Conservation (phyloP, 2,113 vertebrate genomes). For the Grammomys surdaster region DNA sequence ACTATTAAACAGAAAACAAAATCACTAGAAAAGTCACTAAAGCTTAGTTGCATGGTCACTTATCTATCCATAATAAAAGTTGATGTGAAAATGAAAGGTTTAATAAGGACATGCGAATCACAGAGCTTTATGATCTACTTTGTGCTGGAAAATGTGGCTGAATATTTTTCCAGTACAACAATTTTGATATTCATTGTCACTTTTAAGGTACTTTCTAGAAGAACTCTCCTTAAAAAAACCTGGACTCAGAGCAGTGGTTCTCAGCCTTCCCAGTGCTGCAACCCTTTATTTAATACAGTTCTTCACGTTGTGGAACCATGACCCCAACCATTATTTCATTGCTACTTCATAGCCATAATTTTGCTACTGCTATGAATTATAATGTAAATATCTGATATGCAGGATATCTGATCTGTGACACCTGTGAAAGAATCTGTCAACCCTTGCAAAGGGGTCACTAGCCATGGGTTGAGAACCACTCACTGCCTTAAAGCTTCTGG, state of each 20-base stretch:
- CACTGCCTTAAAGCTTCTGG: neutral
- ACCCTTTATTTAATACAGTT: neutral
- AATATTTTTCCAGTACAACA: neutral
- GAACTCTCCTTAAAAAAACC: constrained; percentile 10
- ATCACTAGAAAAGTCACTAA: neutral
- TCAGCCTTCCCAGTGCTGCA: neutral
- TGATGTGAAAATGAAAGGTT: neutral
- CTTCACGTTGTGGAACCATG: neutral
- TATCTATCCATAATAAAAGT: neutral
- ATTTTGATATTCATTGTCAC: neutral
- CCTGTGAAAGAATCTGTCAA: neutral
- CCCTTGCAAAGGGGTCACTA: neutral
- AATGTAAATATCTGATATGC: neutral
- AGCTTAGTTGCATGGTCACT: neutral
- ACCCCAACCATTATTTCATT: neutral
- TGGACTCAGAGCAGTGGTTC: neutral
- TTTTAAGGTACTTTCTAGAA: constrained; percentile 19
- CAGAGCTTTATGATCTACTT: neutral
- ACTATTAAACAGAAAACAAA: constrained; percentile 41
- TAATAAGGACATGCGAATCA: neutral
- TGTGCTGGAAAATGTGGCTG: neutral
- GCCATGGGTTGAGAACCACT: neutral
- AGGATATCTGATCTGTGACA: neutral
- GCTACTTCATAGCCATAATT: neutral
- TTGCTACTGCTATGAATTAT: neutral